A percentile compares a stretch with the other conserved stretches of the same genome.
phyloP scores from a whole-genome alignment of 2,113 vertebrate species.

The Pteronura brasiliensis region DNA sequence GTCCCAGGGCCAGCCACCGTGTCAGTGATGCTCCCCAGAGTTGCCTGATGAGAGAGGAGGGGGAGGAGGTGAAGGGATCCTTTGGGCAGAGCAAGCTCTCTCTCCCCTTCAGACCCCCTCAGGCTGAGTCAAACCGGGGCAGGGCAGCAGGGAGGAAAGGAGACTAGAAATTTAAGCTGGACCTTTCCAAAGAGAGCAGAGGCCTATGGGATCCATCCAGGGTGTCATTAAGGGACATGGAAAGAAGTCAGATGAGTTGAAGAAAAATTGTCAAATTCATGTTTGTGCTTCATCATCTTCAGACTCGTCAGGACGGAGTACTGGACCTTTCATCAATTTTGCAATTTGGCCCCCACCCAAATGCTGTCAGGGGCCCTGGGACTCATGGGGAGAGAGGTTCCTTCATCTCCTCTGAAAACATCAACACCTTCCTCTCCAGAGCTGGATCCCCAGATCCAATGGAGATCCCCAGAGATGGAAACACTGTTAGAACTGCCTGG shows the following conservation, averaged over 20 bases:
- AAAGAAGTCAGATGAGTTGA: background rate
- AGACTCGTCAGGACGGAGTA: background rate
- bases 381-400: background rate
- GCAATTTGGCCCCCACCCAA: background rate
- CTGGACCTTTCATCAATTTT: background rate
- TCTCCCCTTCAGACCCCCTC: background rate
- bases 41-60: background rate
- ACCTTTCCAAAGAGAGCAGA: background rate
- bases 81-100: background rate
- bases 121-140: background rate
- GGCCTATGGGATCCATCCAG: background rate
- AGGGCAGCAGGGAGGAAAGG: background rate
- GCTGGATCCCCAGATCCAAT: background rate
- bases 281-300: background rate
- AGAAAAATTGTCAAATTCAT: background rate
- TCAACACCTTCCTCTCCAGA: background rate
- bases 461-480: background rate
- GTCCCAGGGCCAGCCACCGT: background rate
- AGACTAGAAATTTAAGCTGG: background rate
- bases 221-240: background rate
- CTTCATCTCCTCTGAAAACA: background rate
- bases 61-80: too few relatives aligned
- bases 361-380: background rate
- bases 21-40: rapidly evolving
- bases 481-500: background rate